Evolutionary conservation across 2,113 vertebrate genomes (phyloP).

Genomic region (Silurus asotus): DNA sequence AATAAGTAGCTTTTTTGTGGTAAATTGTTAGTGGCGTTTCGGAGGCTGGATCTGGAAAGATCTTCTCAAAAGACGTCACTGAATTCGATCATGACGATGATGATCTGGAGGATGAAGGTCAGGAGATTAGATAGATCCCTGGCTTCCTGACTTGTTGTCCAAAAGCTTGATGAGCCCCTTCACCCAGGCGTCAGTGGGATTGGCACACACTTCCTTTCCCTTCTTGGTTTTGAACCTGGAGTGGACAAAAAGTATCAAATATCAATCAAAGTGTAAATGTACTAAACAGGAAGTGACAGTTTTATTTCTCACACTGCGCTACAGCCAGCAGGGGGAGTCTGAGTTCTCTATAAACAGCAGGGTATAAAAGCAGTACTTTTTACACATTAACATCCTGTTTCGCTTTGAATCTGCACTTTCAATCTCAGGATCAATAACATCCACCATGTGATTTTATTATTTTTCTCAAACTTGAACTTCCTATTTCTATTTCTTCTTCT

Average conservation of each 20-base stretch:
- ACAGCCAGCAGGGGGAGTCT: neutral
- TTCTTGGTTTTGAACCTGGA: slow-evolving; percentile 61
- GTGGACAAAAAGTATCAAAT: neutral
- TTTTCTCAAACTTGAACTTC: neutral
- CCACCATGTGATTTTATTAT: neutral
- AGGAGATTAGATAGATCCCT: slow-evolving; percentile 51
- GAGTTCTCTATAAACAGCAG: neutral
- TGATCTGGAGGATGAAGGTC: neutral
- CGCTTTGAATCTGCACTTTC: neutral
- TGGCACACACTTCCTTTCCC: slow-evolving; percentile 61
- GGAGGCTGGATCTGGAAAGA: neutral
- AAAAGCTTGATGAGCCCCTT: slow-evolving; percentile 56
- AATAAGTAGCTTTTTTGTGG: slow-evolving; percentile 39
- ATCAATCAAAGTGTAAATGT: neutral
- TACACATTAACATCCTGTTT: neutral
- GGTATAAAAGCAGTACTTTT: neutral
- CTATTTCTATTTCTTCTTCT: neutral
- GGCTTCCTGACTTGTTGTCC: slow-evolving; percentile 38
- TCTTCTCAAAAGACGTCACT: neutral
- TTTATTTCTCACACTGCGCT: neutral
- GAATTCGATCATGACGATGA: neutral
- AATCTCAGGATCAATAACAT: neutral
- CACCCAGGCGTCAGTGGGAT: slow-evolving; percentile 62
- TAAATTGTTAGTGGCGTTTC: slow-evolving; percentile 35
- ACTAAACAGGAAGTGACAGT: no score